These are phyloP conservation scores for Morelia viridis DNA, from an alignment of 2,797 vertebrate species.

Conservation along the genomic window DNA sequence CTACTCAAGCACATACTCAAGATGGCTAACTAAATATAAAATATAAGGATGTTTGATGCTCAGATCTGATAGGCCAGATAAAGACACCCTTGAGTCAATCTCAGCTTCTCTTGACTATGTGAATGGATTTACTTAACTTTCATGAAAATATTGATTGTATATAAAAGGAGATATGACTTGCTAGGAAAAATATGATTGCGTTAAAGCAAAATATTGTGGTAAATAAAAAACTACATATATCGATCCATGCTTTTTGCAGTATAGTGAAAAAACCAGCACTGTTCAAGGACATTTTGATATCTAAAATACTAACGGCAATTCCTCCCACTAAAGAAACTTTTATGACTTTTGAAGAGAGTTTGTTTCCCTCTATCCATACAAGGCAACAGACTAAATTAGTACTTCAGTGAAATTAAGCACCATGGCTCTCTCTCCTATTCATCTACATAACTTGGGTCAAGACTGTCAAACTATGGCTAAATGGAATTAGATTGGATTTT, in stretches of 20 bases:
- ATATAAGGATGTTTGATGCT: no score
- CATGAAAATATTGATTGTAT: constrained; percentile 54
- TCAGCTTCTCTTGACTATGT: no score
- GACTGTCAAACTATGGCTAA: background rate
- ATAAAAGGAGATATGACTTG: constrained; percentile 31
- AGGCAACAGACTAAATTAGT: background rate
- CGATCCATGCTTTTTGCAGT: background rate
- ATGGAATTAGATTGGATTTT: background rate
- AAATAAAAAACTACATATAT: background rate
- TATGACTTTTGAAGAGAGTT: background rate
- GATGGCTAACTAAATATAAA: no score
- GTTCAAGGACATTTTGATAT: background rate
- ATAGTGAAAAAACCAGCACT: constrained; percentile 11
- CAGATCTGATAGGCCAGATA: no score
- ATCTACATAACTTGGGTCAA: background rate
- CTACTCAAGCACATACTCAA: no score
- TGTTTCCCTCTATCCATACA: background rate
- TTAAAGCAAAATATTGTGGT: constrained; percentile 29
- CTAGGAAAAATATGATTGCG: constrained; percentile 45
- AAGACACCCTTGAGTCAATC: no score
- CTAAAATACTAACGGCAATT: constrained; percentile 35
- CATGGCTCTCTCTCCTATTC: background rate
- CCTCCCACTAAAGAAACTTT: constrained; percentile 24
- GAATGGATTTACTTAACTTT: constrained; percentile 48
- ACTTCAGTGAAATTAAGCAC: background rate